These are phyloP conservation scores for Callithrix jacchus DNA, from an alignment of 2,113 vertebrate species.

Conservation along the genomic window DNA sequence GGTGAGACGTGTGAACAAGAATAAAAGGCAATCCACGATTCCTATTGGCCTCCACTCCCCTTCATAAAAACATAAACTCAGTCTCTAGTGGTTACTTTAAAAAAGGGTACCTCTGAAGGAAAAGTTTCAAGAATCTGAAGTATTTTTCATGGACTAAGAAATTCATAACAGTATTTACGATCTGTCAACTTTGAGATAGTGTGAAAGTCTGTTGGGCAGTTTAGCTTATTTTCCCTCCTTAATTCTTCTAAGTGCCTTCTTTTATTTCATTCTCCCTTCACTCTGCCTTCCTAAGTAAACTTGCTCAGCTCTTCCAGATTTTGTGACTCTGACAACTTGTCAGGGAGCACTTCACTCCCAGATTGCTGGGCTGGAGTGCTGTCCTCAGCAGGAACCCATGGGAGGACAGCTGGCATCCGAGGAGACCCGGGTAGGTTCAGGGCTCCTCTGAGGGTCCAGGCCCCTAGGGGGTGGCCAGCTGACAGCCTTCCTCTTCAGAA, in stretches of 20 bases:
- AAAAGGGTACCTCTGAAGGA: conserved; percentile 5
- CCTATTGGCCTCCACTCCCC: accelerated
- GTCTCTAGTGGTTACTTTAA: not conserved
- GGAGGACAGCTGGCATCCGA: conserved; percentile 55
- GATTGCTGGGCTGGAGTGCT: not conserved
- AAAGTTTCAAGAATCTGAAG: conserved; percentile 32
- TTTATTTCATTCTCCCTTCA: not conserved
- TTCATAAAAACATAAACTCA: not conserved
- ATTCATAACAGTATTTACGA: not conserved
- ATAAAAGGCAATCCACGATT: not conserved
- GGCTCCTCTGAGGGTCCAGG: not conserved
- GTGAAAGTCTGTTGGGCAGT: not conserved
- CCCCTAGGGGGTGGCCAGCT: not conserved
- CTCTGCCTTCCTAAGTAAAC: not conserved
- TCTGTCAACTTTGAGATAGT: not conserved
- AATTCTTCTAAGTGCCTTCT: not conserved
- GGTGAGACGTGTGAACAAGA: not conserved
- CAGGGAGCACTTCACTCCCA: not conserved
- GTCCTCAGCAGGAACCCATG: not conserved
- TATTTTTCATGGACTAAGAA: conserved; percentile 13
- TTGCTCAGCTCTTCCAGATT: not conserved
- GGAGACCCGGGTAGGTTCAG: not conserved
- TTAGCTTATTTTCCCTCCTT: not conserved
- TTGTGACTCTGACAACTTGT: not conserved
- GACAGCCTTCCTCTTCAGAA: not conserved